Conservation (phyloP, 2,888 invertebrate species). For the Lordiphosa fenestrarum region DNA sequence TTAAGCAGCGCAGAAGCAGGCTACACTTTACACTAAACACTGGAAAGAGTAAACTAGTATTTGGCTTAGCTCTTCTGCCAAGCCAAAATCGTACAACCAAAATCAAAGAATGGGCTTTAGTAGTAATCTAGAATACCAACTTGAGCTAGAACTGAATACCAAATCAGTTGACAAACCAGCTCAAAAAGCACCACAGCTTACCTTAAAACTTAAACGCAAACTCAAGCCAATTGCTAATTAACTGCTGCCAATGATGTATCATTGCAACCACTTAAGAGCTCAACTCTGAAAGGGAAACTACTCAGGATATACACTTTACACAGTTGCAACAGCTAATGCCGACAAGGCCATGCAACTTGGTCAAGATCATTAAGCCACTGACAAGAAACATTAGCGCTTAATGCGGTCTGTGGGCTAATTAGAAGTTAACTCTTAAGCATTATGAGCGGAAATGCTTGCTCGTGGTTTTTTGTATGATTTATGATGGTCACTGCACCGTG, state of each 20-base stretch:
- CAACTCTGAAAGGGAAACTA: slow-evolving; percentile 4
- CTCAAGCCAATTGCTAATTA: background rate
- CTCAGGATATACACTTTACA: background rate
- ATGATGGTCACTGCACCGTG: slow-evolving; percentile 42
- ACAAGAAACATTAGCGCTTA: slow-evolving; percentile 30
- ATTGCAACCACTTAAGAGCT: background rate
- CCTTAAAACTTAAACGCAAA: no score
- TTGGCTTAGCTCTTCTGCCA: no score
- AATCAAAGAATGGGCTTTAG: no score
- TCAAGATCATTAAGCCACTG: slow-evolving; percentile 50
- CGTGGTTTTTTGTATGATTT: slow-evolving; percentile 13
- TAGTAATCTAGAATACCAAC: no score
- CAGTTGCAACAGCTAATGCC: slow-evolving; percentile 1
- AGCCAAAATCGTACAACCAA: no score
- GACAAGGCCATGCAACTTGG: slow-evolving; percentile 48
- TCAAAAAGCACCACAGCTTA: no score
- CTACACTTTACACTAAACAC: no score
- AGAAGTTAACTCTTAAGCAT: slow-evolving; percentile 30
- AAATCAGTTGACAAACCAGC: no score
- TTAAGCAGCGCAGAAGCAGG: no score
- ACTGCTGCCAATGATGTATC: background rate
- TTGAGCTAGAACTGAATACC: no score
- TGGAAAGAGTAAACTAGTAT: no score
- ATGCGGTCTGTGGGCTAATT: slow-evolving; percentile 62
- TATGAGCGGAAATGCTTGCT: slow-evolving; percentile 51